Percentiles rank a stretch among this genome's conserved stretches.
Conservation (phyloP, 2,797 vertebrate genomes). For the Nannoperca australis region DNA sequence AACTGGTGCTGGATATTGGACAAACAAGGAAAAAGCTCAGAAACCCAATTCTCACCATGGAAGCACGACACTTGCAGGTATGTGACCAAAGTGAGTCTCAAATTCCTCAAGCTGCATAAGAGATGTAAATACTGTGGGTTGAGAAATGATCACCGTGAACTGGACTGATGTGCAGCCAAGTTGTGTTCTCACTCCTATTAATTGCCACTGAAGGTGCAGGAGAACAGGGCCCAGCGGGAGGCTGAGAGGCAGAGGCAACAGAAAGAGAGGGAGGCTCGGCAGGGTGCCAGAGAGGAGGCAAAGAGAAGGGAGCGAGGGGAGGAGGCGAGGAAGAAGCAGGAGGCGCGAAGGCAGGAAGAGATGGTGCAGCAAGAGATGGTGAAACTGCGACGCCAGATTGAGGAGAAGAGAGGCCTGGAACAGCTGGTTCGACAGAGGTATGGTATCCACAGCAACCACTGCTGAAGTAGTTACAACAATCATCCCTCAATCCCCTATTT, state of each 20-base stretch:
- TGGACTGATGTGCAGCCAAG: background rate
- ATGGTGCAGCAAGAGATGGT: conserved; percentile 91
- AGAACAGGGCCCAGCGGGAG: conserved; percentile 88
- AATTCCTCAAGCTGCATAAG: background rate
- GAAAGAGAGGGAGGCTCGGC: conserved; percentile 82
- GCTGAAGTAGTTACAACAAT: conserved; percentile 8
- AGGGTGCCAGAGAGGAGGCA: conserved; percentile 82
- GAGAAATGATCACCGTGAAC: background rate
- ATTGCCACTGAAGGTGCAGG: conserved; percentile 86
- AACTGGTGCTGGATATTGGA: conserved; percentile 82
- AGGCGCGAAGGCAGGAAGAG: conserved; percentile 87
- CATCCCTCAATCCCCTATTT: background rate
- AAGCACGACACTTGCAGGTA: conserved; percentile 93
- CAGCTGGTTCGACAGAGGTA: conserved; percentile 87
- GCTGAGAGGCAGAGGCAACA: conserved; percentile 83
- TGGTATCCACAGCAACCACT: conserved; percentile 49
- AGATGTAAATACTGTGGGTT: background rate
- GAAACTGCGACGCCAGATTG: conserved; percentile 89
- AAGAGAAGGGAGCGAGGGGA: conserved; percentile 82
- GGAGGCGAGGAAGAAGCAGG: conserved; percentile 83
- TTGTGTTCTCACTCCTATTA: conserved; percentile 20
- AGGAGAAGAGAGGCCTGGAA: conserved; percentile 83
- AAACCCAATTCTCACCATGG: conserved; percentile 91
- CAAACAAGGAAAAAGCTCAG: conserved; percentile 75
- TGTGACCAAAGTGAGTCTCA: conserved; percentile 57